A percentile compares a stretch with the other conserved stretches of the same genome.
phyloP scores from a whole-genome alignment of 1,140 invertebrate genomes.

The Saccostrea echinata region DNA sequence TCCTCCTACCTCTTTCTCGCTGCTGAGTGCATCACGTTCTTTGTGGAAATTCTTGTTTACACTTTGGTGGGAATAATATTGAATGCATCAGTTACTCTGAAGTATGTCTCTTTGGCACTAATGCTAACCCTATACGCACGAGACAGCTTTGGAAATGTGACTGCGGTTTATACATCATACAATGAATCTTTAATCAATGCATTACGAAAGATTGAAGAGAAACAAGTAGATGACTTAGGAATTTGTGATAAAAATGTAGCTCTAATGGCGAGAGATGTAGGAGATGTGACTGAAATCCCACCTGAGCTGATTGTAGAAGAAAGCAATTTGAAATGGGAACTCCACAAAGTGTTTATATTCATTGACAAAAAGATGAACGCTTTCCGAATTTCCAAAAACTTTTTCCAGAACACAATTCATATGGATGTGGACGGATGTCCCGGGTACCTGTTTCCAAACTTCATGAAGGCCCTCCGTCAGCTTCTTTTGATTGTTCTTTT shows the following conservation, averaged over 20 bases:
- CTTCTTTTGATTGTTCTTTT: slow-evolving; percentile 63
- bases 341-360: slow-evolving; percentile 62
- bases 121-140: slow-evolving; percentile 68
- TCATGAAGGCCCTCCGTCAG: slow-evolving; percentile 55
- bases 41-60: slow-evolving; percentile 70
- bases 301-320: slow-evolving; percentile 18
- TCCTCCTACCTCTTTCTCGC: slow-evolving; percentile 67
- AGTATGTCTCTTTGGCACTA: slow-evolving; percentile 67
- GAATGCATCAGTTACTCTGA: slow-evolving; percentile 66
- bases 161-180: slow-evolving; percentile 68
- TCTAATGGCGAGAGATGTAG: neutral
- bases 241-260: slow-evolving; percentile 12
- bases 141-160: slow-evolving; percentile 65
- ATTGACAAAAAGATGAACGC: slow-evolving; percentile 62
- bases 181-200: slow-evolving; percentile 53
- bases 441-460: slow-evolving; percentile 58
- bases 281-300: neutral
- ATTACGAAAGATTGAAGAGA: neutral
- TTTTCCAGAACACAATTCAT: slow-evolving; percentile 61
- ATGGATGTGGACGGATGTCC: slow-evolving; percentile 64
- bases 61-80: slow-evolving; percentile 74
- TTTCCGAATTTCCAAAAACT: slow-evolving; percentile 64
- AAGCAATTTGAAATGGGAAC: slow-evolving; percentile 53
- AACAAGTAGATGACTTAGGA: neutral
- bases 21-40: slow-evolving; percentile 68